Evolutionary conservation across 2,888 invertebrate species (phyloP).

Genomic region (Pristionchus exspectatus): DNA sequence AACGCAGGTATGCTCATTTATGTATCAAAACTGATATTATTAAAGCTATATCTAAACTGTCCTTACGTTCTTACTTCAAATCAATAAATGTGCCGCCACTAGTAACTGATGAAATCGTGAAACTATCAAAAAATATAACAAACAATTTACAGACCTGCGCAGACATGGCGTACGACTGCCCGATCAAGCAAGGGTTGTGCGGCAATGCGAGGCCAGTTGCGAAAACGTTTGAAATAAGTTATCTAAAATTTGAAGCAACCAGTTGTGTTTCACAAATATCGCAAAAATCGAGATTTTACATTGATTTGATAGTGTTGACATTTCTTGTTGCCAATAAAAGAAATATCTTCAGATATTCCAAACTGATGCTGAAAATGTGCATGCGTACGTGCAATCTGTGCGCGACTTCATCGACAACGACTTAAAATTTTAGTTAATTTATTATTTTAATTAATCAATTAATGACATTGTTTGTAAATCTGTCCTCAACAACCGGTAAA

Average conservation of each 20-base stretch:
- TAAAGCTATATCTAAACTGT: neutral
- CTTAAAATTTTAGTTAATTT: neutral
- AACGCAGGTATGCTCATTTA: neutral
- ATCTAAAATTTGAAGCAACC: too few relatives aligned
- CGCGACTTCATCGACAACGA: neutral
- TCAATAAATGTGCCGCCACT: too few relatives aligned
- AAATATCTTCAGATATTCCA: conserved; percentile 37
- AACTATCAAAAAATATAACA: neutral
- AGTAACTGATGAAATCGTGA: too few relatives aligned
- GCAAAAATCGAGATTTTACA: neutral
- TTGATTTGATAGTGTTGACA: neutral
- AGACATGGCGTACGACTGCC: conserved; percentile 55
- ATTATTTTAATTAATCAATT: neutral
- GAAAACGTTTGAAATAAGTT: neutral
- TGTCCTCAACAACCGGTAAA: neutral
- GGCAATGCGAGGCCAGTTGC: conserved; percentile 43
- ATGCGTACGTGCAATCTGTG: conserved; percentile 55
- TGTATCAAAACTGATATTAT: neutral
- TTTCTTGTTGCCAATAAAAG: neutral
- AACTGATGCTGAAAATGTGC: conserved; percentile 55
- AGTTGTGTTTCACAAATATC: neutral
- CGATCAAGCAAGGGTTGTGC: conserved; percentile 54
- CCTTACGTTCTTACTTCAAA: too few relatives aligned
- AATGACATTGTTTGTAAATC: neutral
- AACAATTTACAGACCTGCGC: conserved; percentile 38